phyloP scores from a whole-genome alignment of 2,113 vertebrate species.

The Pantherophis guttatus region DNA sequence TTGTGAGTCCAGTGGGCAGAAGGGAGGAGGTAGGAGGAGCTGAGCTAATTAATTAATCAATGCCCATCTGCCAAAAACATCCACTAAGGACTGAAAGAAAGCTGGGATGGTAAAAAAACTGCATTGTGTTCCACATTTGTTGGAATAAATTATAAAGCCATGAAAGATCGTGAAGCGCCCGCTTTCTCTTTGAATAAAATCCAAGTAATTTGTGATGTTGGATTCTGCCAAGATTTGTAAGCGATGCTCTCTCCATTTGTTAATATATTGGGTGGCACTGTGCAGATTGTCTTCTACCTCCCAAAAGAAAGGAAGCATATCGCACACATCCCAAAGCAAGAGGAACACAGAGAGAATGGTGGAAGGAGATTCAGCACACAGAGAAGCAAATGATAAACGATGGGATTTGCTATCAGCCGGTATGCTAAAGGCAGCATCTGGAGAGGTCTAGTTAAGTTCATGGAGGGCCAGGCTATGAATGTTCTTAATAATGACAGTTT shows the following conservation, averaged over 20 bases:
- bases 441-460: not conserved
- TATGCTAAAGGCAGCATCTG: not conserved
- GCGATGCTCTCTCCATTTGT: not conserved
- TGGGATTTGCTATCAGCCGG: not conserved
- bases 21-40: not conserved
- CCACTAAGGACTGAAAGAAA: not conserved
- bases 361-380: not conserved
- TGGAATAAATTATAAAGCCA: not conserved
- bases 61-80: not conserved
- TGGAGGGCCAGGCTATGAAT: not conserved
- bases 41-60: not conserved
- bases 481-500: not conserved
- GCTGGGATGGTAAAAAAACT: not conserved
- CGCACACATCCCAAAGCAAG: not conserved
- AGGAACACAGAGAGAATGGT: not conserved
- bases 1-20: not conserved
- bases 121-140: not conserved
- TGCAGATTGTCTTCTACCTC: not conserved
- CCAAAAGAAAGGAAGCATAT: not conserved
- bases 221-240: not conserved
- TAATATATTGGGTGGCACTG: not conserved
- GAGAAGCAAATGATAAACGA: not conserved
- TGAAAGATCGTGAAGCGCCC: not conserved
- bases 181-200: not conserved
- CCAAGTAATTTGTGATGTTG: not conserved